These are phyloP conservation scores for Ceratothoa steindachneri DNA, from an alignment of 2,888 invertebrate genomes.

Conservation along the genomic window DNA sequence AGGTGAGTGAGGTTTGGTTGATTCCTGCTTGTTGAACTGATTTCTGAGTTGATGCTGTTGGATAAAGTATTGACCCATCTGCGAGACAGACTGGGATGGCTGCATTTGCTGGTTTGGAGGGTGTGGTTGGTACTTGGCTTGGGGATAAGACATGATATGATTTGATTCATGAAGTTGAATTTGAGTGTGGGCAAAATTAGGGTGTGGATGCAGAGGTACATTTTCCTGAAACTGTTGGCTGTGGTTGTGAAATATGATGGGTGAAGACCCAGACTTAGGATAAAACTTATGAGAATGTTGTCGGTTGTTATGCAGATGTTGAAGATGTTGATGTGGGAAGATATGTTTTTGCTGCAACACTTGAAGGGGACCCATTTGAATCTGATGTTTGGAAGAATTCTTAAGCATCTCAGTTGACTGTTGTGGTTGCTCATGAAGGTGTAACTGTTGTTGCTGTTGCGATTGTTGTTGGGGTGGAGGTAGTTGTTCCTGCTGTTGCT, in stretches of 20 bases:
- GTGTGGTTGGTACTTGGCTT: too few species aligned
- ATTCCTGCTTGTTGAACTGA: background rate
- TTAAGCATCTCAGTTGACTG: background rate
- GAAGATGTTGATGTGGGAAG: constrained; percentile 6
- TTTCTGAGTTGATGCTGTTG: background rate
- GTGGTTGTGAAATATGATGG: background rate
- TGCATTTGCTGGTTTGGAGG: background rate
- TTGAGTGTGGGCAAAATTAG: background rate
- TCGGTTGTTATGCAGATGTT: background rate
- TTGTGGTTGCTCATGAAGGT: background rate
- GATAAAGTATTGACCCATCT: background rate
- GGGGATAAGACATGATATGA: background rate
- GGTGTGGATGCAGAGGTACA: background rate
- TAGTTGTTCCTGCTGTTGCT: constrained; percentile 9
- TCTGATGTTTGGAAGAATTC: background rate
- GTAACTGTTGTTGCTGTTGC: constrained; percentile 4
- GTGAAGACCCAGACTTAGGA: background rate
- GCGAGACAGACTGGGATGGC: background rate
- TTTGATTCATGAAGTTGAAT: background rate
- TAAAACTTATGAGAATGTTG: background rate
- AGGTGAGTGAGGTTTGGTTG: background rate
- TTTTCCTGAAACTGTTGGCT: background rate
- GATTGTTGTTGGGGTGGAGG: constrained; percentile 1
- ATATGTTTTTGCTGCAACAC: constrained; percentile 1
- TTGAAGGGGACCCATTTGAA: background rate